Percentiles rank a stretch among this genome's conserved stretches.
Conservation (phyloP, 2,113 vertebrate species). For the Onychorhynchus coronatus region DNA sequence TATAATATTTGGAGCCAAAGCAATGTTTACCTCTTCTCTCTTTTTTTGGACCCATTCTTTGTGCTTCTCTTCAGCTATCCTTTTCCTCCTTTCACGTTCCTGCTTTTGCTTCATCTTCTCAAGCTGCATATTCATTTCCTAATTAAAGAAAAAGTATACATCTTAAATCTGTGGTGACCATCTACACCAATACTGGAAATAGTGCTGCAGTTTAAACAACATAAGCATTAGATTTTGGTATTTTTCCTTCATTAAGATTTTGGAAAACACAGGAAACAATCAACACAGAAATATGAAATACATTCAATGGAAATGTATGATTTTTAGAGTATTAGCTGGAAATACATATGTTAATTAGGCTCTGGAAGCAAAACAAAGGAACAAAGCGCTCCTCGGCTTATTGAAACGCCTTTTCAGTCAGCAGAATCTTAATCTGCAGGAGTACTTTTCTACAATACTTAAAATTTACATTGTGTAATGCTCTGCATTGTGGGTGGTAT, state of each 20-base stretch:
- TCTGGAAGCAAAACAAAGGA: background rate
- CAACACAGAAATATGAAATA: background rate
- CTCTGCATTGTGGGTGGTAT: background rate
- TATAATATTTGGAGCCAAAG: background rate
- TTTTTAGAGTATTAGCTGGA: background rate
- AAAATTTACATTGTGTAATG: background rate
- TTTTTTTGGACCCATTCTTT: constrained; percentile 88
- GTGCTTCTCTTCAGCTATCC: constrained; percentile 80
- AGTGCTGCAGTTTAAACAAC: background rate
- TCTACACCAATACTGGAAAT: background rate
- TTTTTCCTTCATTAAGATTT: background rate
- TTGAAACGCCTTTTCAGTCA: constrained; percentile 17
- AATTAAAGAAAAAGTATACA: background rate
- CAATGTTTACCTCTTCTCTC: constrained; percentile 75
- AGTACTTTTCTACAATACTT: background rate
- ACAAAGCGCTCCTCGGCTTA: background rate
- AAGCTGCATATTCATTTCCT: constrained; percentile 76
- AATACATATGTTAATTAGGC: background rate
- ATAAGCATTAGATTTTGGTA: background rate
- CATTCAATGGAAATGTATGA: background rate
- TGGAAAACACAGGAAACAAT: background rate
- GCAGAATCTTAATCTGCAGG: background rate
- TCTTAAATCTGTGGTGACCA: background rate
- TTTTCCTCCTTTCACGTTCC: constrained; percentile 78
- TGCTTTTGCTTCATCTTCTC: constrained; percentile 73